A percentile compares a stretch with the other conserved stretches of the same genome.
These are phyloP conservation scores for Anastrepha ludens DNA, from an alignment of 1,140 invertebrate species.

Conservation along the genomic window DNA sequence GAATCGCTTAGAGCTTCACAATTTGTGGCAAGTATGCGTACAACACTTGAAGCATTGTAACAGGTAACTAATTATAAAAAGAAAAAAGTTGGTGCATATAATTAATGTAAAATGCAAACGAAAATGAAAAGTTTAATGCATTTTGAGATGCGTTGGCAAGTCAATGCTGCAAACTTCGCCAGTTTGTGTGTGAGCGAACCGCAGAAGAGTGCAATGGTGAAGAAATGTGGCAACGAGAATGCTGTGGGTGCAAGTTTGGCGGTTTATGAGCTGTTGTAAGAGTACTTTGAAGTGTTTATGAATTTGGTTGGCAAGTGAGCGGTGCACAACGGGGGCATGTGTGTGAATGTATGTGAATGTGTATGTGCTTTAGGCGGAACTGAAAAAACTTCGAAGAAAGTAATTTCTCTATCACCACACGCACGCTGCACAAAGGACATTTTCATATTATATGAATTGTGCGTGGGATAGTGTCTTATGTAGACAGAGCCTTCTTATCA, in stretches of 20 bases:
- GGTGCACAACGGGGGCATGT: not conserved
- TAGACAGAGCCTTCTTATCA: no score
- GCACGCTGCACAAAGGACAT: no score
- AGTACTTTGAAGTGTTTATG: slow-evolving; percentile 30
- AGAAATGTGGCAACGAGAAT: not conserved
- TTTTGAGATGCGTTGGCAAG: not conserved
- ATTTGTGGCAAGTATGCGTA: not conserved
- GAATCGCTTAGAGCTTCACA: no score
- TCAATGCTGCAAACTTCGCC: not conserved
- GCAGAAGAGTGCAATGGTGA: not conserved
- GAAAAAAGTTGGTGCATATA: not conserved
- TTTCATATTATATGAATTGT: no score
- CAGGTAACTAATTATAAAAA: slow-evolving; percentile 17
- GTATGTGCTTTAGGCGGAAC: no score
- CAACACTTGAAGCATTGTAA: not conserved
- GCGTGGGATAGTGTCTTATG: no score
- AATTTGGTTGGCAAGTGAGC: not conserved
- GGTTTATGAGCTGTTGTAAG: not conserved
- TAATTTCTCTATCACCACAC: no score
- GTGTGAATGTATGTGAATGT: no score
- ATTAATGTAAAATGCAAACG: slow-evolving; percentile 21
- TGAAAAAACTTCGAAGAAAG: no score
- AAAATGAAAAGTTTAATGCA: slow-evolving; percentile 25
- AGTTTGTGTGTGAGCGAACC: not conserved
- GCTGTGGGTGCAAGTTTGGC: not conserved